Evolutionary conservation across 2,113 vertebrate species (phyloP).

Genomic region (Otis tarda): DNA sequence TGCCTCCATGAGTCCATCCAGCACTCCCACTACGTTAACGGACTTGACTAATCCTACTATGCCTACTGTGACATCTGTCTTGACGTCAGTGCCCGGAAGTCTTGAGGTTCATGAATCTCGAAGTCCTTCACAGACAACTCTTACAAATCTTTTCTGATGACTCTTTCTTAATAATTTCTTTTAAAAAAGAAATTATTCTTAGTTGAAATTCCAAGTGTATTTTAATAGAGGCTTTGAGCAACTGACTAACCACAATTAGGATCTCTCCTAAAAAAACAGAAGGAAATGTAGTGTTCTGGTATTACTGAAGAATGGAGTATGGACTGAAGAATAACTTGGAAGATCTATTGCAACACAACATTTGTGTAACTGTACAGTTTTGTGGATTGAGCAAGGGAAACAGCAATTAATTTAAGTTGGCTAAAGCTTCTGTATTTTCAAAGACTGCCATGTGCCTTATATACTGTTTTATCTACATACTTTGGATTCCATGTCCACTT

Average conservation of each 20-base stretch:
- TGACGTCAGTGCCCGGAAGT: constrained; percentile 89
- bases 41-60: constrained; percentile 98
- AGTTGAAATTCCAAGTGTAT: constrained; percentile 87
- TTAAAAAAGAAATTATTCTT: constrained; percentile 85
- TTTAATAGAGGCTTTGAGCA: constrained; percentile 90
- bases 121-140: constrained; percentile 96
- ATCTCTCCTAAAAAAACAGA: constrained; percentile 80
- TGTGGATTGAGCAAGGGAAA: constrained; percentile 88
- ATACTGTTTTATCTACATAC: constrained; percentile 82
- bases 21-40: constrained; percentile 95
- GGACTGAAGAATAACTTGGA: constrained; percentile 82
- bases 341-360: constrained; percentile 88
- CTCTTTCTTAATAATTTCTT: constrained; percentile 77
- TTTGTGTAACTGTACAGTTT: constrained; percentile 96
- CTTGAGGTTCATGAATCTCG: constrained; percentile 93
- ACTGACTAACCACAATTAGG: constrained; percentile 84
- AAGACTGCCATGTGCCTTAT: constrained; percentile 91
- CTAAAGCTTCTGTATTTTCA: constrained; percentile 89
- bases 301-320: constrained; percentile 64
- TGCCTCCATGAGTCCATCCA: constrained; percentile 95
- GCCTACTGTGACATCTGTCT: constrained; percentile 96
- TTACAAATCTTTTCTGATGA: constrained; percentile 99
- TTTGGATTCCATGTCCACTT: constrained; percentile 78
- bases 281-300: constrained; percentile 79
- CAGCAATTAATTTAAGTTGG: constrained; percentile 88